Base-by-base conservation (phyloP, 2,888 invertebrate species). In the Lumbricus terrestris region DNA sequence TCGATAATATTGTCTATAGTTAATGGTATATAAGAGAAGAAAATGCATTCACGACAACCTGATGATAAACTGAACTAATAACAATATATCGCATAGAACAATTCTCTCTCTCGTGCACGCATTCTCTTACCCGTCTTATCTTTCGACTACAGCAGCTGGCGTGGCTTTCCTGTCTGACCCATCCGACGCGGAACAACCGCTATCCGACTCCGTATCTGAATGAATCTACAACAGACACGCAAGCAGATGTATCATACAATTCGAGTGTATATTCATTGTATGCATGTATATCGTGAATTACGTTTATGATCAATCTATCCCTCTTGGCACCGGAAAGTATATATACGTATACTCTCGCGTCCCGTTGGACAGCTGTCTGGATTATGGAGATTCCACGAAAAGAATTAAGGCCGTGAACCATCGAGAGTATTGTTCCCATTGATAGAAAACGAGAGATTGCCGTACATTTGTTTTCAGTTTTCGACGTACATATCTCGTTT, bases 141-240 rank as follows among this genome's bases (percentile, higher is more conserved):
- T 35, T 4, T 33, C 83, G 83, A 83, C 83, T 20, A 15, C 35
- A 34, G 34, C 40, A 42, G 40, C 38, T 40, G 88, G 20, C 29
- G 37, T 40, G n/a, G 88, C 29, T 83, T 34, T 33, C 35, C 34
- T 83, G 83, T 83, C 83, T 18, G 83, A 83, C 15, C 35, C 83
- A 35, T 83, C 83, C 8, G 83, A 83, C 16, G 83, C 83, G 20
- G 83, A 83, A 83, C 83, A 83, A 0, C 83, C 83, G 83, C 83
- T 83, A 34, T 83, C 83, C 18, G 83, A 83, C 35, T 83, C 83
- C 83, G 83, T 83, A 35, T 83, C 83, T 35, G 83, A 83, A 83
- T 83, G 83, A 20, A 83, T 83, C 83, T 83, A 15, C n/a, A 83
- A 83, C 83, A 54, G 35, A 15, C 18, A 83, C 15, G 5, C 83